A percentile compares a stretch with the other conserved stretches of the same genome.
Evolutionary conservation across 2,113 vertebrate genomes (phyloP).

Genomic region (Ciconia stormi): DNA sequence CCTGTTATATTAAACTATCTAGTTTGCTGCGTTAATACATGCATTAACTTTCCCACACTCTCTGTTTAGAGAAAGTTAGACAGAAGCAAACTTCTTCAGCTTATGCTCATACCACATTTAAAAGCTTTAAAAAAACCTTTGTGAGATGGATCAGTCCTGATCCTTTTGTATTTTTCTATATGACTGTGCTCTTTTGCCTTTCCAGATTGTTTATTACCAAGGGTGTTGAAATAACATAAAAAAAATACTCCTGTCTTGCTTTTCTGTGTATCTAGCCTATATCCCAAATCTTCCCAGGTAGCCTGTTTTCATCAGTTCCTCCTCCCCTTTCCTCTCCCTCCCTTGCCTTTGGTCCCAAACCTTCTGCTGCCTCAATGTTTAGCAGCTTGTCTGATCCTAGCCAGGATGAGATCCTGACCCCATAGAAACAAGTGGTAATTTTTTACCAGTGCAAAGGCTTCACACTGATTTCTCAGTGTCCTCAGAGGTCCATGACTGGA

Average conservation of each 20-base stretch:
- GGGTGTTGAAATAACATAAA: background rate
- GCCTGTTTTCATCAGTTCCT: background rate
- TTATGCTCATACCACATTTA: background rate
- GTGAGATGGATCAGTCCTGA: rapidly evolving
- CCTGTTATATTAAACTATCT: background rate
- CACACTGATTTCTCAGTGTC: background rate
- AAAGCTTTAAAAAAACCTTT: background rate
- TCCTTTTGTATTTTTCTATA: background rate
- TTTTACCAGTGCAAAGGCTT: background rate
- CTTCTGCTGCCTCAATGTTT: background rate
- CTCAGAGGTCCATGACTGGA: background rate
- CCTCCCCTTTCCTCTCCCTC: background rate
- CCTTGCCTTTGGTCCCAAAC: background rate
- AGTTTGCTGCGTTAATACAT: background rate
- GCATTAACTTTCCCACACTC: background rate
- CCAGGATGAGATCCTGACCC: background rate
- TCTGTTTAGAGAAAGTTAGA: background rate
- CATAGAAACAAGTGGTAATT: background rate
- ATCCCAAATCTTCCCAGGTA: background rate
- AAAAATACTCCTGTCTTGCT: background rate
- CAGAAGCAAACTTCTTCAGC: background rate
- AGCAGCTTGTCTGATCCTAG: background rate
- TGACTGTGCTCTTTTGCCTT: background rate
- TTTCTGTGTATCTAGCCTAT: background rate
- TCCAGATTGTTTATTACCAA: background rate